Percentiles rank a stretch among this genome's conserved stretches.
Conservation (phyloP, 2,888 invertebrate species). For the Linnaemya tessellans region DNA sequence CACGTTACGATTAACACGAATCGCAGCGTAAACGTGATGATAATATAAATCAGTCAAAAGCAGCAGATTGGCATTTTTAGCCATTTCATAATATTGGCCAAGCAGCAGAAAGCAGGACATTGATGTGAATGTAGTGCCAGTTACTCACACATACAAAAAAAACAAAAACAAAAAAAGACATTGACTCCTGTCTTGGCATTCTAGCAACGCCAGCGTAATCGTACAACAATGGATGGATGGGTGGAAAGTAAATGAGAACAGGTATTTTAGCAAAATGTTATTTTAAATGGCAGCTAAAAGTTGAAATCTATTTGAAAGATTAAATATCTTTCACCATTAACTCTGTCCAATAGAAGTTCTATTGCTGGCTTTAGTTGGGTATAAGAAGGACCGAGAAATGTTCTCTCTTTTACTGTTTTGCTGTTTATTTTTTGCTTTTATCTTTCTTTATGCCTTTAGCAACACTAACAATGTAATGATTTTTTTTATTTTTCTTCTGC, state of each 20-base stretch:
- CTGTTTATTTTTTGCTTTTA: slow-evolving; percentile 31
- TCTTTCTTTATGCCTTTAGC: slow-evolving; percentile 58
- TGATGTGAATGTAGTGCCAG: background rate
- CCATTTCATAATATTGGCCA: slow-evolving; percentile 52
- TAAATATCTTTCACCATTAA: slow-evolving; percentile 45
- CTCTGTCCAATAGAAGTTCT: background rate
- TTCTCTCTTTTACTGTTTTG: slow-evolving; percentile 45
- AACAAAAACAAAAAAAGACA: too few relatives aligned
- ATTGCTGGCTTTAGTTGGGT: slow-evolving; percentile 16
- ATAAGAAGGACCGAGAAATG: slow-evolving; percentile 9
- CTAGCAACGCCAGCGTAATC: slow-evolving; percentile 3
- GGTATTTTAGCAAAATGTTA: slow-evolving; percentile 58
- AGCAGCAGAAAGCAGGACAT: slow-evolving; percentile 39
- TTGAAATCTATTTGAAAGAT: slow-evolving; percentile 59
- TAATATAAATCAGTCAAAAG: slow-evolving; percentile 78
- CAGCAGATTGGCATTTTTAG: slow-evolving; percentile 74
- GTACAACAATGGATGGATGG: slow-evolving; percentile 6
- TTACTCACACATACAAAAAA: too few relatives aligned
- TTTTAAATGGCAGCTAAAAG: slow-evolving; percentile 50
- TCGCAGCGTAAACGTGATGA: slow-evolving; percentile 80
- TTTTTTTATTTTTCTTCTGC: slow-evolving; percentile 18
- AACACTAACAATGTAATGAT: slow-evolving; percentile 51
- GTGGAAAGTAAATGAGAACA: slow-evolving; percentile 44
- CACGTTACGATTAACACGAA: slow-evolving; percentile 77
- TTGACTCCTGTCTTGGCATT: slow-evolving; percentile 59